Base-by-base conservation (phyloP, 2,888 invertebrate species). In the Drosophila ezoana region DNA sequence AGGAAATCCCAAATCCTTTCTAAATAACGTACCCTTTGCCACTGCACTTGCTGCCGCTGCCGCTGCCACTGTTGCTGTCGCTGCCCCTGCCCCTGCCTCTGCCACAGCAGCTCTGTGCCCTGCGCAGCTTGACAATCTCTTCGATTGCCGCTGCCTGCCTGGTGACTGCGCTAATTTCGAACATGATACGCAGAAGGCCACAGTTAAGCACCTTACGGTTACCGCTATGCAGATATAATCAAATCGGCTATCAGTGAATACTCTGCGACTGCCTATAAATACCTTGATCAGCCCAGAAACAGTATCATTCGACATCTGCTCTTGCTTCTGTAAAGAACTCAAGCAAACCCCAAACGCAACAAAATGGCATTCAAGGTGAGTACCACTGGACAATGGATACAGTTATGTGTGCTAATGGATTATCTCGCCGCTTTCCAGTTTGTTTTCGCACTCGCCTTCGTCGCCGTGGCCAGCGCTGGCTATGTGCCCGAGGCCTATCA, bases 281-380 rank as follows among this genome's bases (percentile, higher is more conserved):
- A 74, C 63, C 44, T 49, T 62, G 51, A 32, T 40, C 72, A 44
- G 53, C 44, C 64, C 69, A 79, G 59, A 78, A 78, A 53, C 62
- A 49, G 57, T 75, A 89, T 89, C 90, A 89, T 84, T 89, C 83
- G 66, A 64, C 76, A 75, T 49, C 65, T 72, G 72, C 65, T 61
- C 79, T 79, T 28, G 49, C 78, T 81, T 80, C 81, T 79, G 77
- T 60, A 87, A 81, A 89, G 89, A 89, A 89, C 90, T 66, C 72
- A 81, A 73, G 71, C 69, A 58, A 64, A 59, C 20, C 54, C 35
- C 52, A 47, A 68, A 68, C 38, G 38, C 51, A 54, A 70, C 54
- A 89, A 82, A 62, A 91, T 91, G 91, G 90, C 91, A 58, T 90
- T 90, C 81, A 91, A 90, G 89, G 91, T 91, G 71, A 84, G 66